Percentiles rank a stretch among this genome's conserved stretches.
These are phyloP conservation scores for Diplogasteroides magnus DNA, from an alignment of 1,140 invertebrate genomes.

Conservation along the genomic window DNA sequence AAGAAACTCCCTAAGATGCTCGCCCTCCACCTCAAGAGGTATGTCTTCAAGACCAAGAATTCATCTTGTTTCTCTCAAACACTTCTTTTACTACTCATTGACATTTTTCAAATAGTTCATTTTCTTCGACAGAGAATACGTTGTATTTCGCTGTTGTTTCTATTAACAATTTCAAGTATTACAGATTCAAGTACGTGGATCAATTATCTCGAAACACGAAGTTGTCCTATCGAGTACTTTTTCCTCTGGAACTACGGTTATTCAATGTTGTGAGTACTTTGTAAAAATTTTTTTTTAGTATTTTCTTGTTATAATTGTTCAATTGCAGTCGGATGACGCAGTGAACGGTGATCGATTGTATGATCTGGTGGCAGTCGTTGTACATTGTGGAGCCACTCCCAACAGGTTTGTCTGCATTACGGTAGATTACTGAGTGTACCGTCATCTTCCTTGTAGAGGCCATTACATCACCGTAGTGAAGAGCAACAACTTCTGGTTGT, in stretches of 20 bases:
- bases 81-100: no score
- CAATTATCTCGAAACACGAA: conserved; percentile 97
- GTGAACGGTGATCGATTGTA: conserved; percentile 94
- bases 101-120: no score
- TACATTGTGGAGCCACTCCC: conserved; percentile 96
- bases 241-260: conserved; percentile 89
- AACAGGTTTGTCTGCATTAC: conserved; percentile 61
- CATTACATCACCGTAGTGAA: conserved; percentile 99
- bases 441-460: conserved; percentile 63
- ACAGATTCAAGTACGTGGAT: conserved; percentile 94
- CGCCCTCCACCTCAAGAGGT: conserved; percentile 84
- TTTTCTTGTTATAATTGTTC: not conserved
- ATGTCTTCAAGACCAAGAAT: no score
- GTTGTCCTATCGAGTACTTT: conserved; percentile 95
- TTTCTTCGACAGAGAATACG: no score
- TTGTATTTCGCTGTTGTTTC: not conserved
- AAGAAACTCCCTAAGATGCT: conserved; percentile 96
- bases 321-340: conserved; percentile 66
- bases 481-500: conserved; percentile 94
- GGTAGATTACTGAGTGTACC: not conserved
- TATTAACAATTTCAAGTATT: not conserved
- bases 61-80: no score
- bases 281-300: conserved; percentile 11
- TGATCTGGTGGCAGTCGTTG: conserved; percentile 95
- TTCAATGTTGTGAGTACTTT: conserved; percentile 83